These are phyloP conservation scores for Tenodera sinensis DNA, from an alignment of 2,888 invertebrate species.

Conservation along the genomic window DNA sequence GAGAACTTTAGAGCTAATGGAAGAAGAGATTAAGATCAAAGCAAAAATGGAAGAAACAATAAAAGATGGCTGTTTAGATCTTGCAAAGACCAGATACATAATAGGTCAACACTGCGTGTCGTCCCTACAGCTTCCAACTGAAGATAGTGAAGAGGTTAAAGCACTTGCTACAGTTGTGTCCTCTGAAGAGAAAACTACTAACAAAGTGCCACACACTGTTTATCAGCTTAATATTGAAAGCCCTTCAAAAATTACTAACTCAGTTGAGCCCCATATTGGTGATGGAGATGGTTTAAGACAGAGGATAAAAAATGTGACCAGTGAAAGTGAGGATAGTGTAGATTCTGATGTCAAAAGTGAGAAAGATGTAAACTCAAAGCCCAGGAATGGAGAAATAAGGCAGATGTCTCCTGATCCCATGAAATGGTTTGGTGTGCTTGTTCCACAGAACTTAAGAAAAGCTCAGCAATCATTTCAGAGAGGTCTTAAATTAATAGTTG, in stretches of 20 bases:
- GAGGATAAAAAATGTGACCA: not conserved
- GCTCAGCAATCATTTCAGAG: slow-evolving; percentile 73
- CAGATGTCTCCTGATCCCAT: slow-evolving; percentile 57
- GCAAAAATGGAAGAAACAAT: slow-evolving; percentile 65
- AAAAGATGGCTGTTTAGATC: slow-evolving; percentile 65
- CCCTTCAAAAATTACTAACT: not conserved
- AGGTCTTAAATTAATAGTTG: slow-evolving; percentile 61
- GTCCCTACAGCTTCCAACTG: slow-evolving; percentile 65
- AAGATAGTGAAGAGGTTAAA: slow-evolving; percentile 52
- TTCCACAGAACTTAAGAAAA: slow-evolving; percentile 71
- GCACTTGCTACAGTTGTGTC: slow-evolving; percentile 44
- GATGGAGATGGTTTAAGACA: not conserved
- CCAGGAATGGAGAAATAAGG: not conserved
- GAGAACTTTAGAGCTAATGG: slow-evolving; percentile 66
- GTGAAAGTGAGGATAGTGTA: not conserved
- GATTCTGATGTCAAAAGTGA: not conserved
- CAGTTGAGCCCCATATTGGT: not conserved
- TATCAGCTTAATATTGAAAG: slow-evolving; percentile 15
- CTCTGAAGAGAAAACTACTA: not conserved
- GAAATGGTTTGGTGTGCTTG: slow-evolving; percentile 83
- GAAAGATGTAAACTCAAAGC: not conserved
- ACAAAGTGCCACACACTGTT: not conserved
- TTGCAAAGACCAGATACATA: slow-evolving; percentile 76
- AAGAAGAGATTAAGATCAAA: slow-evolving; percentile 66
- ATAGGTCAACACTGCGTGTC: slow-evolving; percentile 73